These are phyloP conservation scores for Ariopsis seemanni DNA, from an alignment of 2,113 vertebrate species.

Conservation along the genomic window DNA sequence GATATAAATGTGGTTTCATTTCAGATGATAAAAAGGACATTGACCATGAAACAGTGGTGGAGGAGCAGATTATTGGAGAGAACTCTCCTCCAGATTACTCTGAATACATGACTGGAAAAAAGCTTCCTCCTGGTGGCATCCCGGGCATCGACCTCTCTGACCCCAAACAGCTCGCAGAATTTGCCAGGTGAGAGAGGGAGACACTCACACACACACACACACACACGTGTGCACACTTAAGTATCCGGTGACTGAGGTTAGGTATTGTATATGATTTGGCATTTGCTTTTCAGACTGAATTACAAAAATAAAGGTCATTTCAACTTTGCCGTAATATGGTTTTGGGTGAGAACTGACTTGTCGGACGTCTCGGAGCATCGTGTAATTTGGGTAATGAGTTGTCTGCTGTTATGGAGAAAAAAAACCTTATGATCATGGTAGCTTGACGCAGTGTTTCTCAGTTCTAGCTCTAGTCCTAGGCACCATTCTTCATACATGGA, in stretches of 20 bases:
- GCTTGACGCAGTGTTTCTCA: neutral
- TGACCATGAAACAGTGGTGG: constrained; percentile 92
- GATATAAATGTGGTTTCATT: constrained; percentile 45
- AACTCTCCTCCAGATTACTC: constrained; percentile 98
- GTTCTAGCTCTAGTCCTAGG: neutral
- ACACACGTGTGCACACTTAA: neutral
- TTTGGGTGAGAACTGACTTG: neutral
- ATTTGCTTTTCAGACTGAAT: neutral
- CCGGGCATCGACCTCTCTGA: constrained; percentile 97
- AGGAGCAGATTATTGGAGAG: constrained; percentile 94
- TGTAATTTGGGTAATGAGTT: neutral
- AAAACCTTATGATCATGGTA: neutral
- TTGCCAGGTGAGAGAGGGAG: constrained; percentile 82
- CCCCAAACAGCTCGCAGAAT: constrained; percentile 97
- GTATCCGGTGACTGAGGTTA: neutral
- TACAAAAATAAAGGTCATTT: neutral
- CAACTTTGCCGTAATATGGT: neutral
- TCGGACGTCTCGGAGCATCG: neutral
- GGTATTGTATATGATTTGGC: neutral
- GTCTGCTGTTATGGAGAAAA: neutral
- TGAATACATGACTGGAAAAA: constrained; percentile 99
- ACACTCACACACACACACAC: neutral
- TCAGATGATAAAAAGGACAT: constrained; percentile 99
- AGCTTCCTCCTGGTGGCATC: constrained; percentile 95
- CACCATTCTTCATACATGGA: neutral